Percentiles rank a stretch among this genome's conserved stretches.
phyloP scores from a whole-genome alignment of 1,140 invertebrate species.

The Brachionus asplanchnoidis region DNA sequence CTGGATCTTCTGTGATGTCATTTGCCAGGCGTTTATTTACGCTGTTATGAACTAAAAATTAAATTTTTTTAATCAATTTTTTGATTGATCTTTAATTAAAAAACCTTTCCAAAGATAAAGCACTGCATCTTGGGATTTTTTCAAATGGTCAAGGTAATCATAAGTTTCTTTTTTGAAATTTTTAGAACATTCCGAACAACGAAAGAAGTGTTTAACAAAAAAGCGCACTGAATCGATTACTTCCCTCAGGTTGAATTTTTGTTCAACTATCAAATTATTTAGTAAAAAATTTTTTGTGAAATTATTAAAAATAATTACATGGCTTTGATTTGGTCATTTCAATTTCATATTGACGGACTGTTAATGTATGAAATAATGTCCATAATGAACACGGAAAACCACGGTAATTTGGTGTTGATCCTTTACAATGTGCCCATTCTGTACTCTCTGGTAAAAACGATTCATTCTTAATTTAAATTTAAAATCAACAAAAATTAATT shows the following conservation, averaged over 20 bases:
- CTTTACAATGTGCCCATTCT: slow-evolving; percentile 43
- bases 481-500: not conserved
- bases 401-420: slow-evolving; percentile 37
- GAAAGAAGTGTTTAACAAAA: slow-evolving; percentile 88
- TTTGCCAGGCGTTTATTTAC: slow-evolving; percentile 80
- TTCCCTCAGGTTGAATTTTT: slow-evolving; percentile 57
- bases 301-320: not conserved
- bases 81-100: slow-evolving; percentile 52
- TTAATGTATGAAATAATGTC: slow-evolving; percentile 44
- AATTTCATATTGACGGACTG: slow-evolving; percentile 13
- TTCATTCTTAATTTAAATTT: not conserved
- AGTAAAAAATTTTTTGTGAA: not conserved
- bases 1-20: slow-evolving; percentile 81
- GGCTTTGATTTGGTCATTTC: not conserved
- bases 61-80: not conserved
- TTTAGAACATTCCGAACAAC: slow-evolving; percentile 77
- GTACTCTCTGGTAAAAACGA: not conserved
- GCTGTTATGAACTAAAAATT: slow-evolving; percentile 42
- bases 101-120: slow-evolving; percentile 89
- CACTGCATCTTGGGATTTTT: slow-evolving; percentile 68
- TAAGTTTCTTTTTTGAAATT: slow-evolving; percentile 71
- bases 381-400: slow-evolving; percentile 45
- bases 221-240: slow-evolving; percentile 76
- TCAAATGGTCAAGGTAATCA: slow-evolving; percentile 66
- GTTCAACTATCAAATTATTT: slow-evolving; percentile 3